Base-by-base conservation (phyloP, 2,797 vertebrate genomes). In the Sebastes matsubarae region DNA sequence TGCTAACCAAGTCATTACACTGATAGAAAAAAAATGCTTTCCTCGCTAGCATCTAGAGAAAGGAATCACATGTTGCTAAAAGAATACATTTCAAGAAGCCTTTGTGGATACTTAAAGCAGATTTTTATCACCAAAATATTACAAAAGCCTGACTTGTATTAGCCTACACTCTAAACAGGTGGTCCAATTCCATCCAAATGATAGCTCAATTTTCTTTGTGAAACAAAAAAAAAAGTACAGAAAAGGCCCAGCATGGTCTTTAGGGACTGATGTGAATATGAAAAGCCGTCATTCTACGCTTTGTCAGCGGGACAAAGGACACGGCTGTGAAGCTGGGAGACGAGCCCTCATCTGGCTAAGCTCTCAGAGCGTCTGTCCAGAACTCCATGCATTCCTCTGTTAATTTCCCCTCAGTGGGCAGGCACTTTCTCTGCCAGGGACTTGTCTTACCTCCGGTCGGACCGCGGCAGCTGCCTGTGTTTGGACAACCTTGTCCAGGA, bases 371-470 rank as follows among this genome's bases (percentile, higher is more conserved):
- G 79, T 88, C 82, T 72, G 83, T 93, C 91, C 88, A 91, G 82
- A 80, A 82, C 88, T 87, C 90, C 80, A 81, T 87, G 85, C 91
- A 94, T 95, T 95, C 94, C 89, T 92, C 86, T 72, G 81, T 91
- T 94, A 88, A 95, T 92, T 88, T 93, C 87, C 86, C 86, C 90
- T 92, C 92, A 88, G 91, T 89, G 85, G 89, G 83, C 88, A 85
- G 76, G 75, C 83, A 59, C 82, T 86, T 68, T 86, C 79, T 65
- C 86, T 85, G 90, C 86, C 87, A 87, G 83, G 84, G 83, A 90
- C 92, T 85, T 36, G 74, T 85, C 90, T 86, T 81, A 93, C 89
- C 89, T 91, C 87, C 77, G 74, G 89, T 86, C 54, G 32, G 70
- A 89, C 59, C 58, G 68, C 81, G 83, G 88, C 89, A 89, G 91